phyloP scores from a whole-genome alignment of 2,797 vertebrate species.

The Hypotaenidia okinawae region DNA sequence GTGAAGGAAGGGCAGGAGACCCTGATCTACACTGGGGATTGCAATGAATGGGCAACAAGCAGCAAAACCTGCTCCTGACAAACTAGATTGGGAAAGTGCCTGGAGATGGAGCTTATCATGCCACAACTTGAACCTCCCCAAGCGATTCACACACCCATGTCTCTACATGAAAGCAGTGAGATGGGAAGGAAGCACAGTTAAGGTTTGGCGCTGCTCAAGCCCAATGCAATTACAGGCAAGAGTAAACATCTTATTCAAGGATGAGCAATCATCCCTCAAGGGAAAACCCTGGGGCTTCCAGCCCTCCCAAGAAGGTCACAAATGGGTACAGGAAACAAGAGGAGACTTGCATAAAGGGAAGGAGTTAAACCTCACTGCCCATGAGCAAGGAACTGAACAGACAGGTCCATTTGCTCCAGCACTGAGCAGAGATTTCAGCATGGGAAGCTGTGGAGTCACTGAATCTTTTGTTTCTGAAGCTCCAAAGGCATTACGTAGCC shows the following conservation, averaged over 20 bases:
- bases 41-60: neutral
- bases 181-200: slow-evolving; percentile 62
- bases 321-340: slow-evolving; percentile 61
- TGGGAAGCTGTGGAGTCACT: neutral
- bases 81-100: slow-evolving; percentile 55
- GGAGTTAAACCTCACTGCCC: slow-evolving; percentile 41
- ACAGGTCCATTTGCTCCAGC: neutral
- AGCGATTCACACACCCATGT: slow-evolving; percentile 65
- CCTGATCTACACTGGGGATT: neutral
- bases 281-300: slow-evolving; percentile 56
- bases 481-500: neutral
- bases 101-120: slow-evolving; percentile 56
- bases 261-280: slow-evolving; percentile 60
- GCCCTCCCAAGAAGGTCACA: slow-evolving; percentile 63
- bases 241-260: slow-evolving; percentile 70
- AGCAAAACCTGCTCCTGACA: slow-evolving; percentile 42
- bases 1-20: neutral
- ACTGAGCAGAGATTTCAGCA: neutral
- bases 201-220: slow-evolving; percentile 44
- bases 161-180: slow-evolving; percentile 61
- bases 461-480: neutral
- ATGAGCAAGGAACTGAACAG: slow-evolving; percentile 11
- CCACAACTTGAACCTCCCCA: slow-evolving; percentile 49
- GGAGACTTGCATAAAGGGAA: slow-evolving; percentile 51
- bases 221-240: slow-evolving; percentile 57